phyloP scores from a whole-genome alignment of 2,113 vertebrate genomes.

The Saccopteryx bilineata region DNA sequence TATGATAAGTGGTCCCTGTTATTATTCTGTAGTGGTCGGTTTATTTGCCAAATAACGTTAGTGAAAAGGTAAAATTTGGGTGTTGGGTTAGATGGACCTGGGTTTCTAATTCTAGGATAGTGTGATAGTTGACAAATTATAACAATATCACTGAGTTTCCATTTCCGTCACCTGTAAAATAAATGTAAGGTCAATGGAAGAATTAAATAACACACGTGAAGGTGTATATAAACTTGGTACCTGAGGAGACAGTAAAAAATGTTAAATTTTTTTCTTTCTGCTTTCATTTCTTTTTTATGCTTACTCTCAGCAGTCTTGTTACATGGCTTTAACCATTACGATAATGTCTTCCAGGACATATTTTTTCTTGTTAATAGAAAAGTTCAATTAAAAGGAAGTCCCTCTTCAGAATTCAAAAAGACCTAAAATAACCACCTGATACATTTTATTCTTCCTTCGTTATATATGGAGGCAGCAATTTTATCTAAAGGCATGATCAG shows the following conservation, averaged over 20 bases:
- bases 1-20: neutral
- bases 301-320: neutral
- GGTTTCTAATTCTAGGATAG: constrained; percentile 2
- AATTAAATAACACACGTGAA: neutral
- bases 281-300: neutral
- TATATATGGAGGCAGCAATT: neutral
- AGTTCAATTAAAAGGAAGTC: neutral
- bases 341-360: neutral
- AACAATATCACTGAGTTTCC: neutral
- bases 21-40: neutral
- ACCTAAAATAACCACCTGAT: neutral
- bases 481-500: neutral
- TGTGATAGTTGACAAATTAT: constrained; percentile 3
- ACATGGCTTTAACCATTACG: neutral
- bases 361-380: neutral
- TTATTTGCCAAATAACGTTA: neutral
- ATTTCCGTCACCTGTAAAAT: neutral
- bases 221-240: neutral
- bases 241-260: neutral
- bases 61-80: neutral
- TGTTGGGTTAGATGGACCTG: neutral
- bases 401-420: neutral
- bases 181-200: neutral
- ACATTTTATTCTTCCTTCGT: neutral
- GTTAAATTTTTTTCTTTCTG: neutral